Percentiles rank a stretch among this genome's conserved stretches.
phyloP scores from a whole-genome alignment of 2,797 vertebrate genomes.

The Anguilla marmorata region DNA sequence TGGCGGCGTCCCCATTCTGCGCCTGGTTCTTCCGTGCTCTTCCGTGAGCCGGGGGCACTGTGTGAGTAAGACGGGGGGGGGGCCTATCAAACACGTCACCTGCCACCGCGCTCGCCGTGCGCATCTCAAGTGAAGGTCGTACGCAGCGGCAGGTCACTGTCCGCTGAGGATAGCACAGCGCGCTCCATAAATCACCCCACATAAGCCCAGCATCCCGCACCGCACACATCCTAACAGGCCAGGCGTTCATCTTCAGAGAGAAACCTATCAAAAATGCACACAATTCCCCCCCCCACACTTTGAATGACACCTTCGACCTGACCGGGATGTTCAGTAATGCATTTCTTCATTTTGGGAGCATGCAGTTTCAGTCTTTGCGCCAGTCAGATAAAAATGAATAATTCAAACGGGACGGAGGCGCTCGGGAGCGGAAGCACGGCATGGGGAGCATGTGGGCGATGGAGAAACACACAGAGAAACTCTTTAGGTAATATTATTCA shows the following conservation, averaged over 20 bases:
- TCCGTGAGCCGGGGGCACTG: background rate
- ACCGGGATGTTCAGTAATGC: background rate
- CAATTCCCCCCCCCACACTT: background rate
- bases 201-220: background rate
- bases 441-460: background rate
- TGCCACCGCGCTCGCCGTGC: background rate
- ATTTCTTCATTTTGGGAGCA: background rate
- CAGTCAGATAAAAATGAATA: background rate
- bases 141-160: background rate
- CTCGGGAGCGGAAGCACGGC: background rate
- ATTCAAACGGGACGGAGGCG: background rate
- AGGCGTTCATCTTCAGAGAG: background rate
- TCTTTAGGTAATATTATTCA: slow-evolving; percentile 10
- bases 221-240: background rate
- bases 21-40: background rate
- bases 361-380: background rate
- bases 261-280: background rate
- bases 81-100: background rate
- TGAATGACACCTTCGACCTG: background rate
- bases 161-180: background rate
- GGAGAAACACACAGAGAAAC: background rate
- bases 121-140: background rate
- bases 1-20: background rate
- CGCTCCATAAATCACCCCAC: background rate
- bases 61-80: background rate